phyloP scores from a whole-genome alignment of 2,113 vertebrate species.

The Rhynchomys soricoides region DNA sequence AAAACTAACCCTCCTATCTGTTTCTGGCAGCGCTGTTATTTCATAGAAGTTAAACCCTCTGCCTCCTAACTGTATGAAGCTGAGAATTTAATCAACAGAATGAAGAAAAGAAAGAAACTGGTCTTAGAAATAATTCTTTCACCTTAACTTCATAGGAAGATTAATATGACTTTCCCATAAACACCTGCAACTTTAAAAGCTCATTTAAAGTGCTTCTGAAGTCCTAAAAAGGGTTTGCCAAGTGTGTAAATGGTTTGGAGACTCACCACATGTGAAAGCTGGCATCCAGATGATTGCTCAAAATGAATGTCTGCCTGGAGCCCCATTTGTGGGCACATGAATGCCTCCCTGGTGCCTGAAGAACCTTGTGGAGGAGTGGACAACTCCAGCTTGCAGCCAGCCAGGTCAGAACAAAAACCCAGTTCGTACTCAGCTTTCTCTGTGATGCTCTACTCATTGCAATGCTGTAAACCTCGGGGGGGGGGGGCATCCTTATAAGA shows the following conservation, averaged over 20 bases:
- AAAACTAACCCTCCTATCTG: neutral
- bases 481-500: neutral
- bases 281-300: neutral
- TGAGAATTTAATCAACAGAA: constrained; percentile 27
- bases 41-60: neutral
- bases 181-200: neutral
- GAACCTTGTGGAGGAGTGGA: fast-evolving
- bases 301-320: neutral
- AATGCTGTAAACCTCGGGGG: neutral
- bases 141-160: constrained; percentile 23
- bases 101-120: neutral
- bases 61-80: neutral
- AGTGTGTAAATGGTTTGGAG: neutral
- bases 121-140: constrained; percentile 11
- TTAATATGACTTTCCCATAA: neutral
- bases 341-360: fast-evolving
- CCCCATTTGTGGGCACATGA: neutral
- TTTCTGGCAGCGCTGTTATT: neutral
- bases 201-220: neutral
- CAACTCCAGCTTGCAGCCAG: neutral
- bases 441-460: neutral
- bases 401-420: neutral
- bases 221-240: neutral
- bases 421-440: neutral
- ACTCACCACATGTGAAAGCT: neutral